These are phyloP conservation scores for Clarias pachynema DNA, from an alignment of 2,797 vertebrate species.

Conservation along the genomic window DNA sequence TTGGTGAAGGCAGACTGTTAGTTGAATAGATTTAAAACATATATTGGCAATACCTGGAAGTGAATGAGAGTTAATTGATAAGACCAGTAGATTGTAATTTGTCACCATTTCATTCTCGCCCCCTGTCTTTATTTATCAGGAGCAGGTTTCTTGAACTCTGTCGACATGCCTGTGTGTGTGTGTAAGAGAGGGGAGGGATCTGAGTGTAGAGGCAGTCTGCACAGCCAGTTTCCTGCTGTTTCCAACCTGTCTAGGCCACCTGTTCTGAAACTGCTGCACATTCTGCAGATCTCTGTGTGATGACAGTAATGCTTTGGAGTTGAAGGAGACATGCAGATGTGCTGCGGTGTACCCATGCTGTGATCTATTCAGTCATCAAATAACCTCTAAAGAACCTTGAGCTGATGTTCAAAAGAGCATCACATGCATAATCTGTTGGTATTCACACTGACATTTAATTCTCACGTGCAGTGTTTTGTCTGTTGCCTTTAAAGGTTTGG, in stretches of 20 bases:
- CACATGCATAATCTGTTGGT: background rate
- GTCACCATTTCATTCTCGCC: background rate
- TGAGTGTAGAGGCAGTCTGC: conserved; percentile 37
- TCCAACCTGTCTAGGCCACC: conserved; percentile 54
- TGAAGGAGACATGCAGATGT: conserved; percentile 40
- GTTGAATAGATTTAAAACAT: background rate
- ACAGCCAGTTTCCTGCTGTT: conserved; percentile 49
- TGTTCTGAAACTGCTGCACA: conserved; percentile 40
- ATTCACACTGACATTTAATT: background rate
- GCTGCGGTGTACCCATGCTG: background rate
- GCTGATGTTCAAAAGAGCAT: background rate
- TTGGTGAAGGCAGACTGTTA: background rate
- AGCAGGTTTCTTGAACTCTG: conserved; percentile 3
- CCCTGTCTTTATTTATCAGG: background rate
- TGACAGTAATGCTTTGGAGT: conserved; percentile 17
- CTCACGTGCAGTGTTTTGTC: background rate
- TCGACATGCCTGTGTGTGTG: background rate
- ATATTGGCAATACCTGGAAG: background rate
- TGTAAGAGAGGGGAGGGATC: conserved; percentile 3
- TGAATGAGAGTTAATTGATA: background rate
- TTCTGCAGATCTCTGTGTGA: conserved; percentile 29
- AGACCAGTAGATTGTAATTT: background rate
- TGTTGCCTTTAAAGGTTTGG: background rate
- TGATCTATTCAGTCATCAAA: conserved; percentile 16
- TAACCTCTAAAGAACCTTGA: conserved; percentile 19